Evolutionary conservation across 2,888 invertebrate species (phyloP), one percentile per base, ranked within the genome.

Genomic region (Gymnocheta viridis): DNA sequence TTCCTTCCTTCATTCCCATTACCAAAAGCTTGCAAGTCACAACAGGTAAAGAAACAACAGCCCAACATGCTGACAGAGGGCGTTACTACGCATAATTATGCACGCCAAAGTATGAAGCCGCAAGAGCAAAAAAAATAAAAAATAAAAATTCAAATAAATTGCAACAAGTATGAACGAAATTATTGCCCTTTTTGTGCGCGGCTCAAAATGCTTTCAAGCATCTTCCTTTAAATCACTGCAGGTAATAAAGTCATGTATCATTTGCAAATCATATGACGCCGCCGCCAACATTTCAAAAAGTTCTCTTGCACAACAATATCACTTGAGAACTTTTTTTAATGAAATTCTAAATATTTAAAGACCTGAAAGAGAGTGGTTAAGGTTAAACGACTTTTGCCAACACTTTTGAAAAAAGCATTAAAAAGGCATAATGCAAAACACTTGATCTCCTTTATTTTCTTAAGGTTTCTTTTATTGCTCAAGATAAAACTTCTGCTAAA

Each of bases 21-120:
- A 27, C 19, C 17, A 66, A 81, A 74, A 35, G 64, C 22, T 17
- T 47, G n/a, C 66, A 24, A 51, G 7, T 24, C 38, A 10, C 27
- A 29, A 47, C 58, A 41, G 44, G 17, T n/a, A 24, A 73, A 49
- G 19, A 44, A 47, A 41, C 35, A 76, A 41, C 66, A 66, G 17
- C 29, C 24, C 9, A 38, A 82, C 72, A 84, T 82, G 90, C 89
- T 90, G 90, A 90, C 90, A 89, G 88, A 88, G 88, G 89, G 89
- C 90, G 90, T 90, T 89, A 86, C 89, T 87, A 86, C 84, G 89
- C 88, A 90, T 89, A 89, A 89, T 89, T 90, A 89, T 89, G 89
- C 88, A 87, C 86, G 85, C 66, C 60, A 56, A 67, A 41, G 51
- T 32, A 47, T 29, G 27, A 14, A 62, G 24, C 38, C n/a, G 56